A percentile compares a stretch with the other conserved stretches of the same genome.
These are phyloP conservation scores for Prionailurus bengalensis DNA, from an alignment of 2,113 vertebrate species.

Conservation along the genomic window DNA sequence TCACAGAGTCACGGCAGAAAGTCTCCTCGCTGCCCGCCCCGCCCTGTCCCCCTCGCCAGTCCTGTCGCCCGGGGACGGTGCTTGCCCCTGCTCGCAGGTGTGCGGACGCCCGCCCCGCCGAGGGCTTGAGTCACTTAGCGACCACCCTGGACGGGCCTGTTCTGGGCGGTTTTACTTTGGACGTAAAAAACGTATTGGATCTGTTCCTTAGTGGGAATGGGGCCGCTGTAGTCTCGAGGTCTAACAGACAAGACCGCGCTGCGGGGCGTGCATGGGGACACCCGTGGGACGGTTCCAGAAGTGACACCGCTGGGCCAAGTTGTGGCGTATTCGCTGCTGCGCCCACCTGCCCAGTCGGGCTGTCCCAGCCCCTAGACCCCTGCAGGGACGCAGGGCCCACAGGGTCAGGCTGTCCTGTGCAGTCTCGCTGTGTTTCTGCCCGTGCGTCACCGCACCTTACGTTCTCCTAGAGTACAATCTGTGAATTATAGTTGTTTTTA, in stretches of 20 bases:
- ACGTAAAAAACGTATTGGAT: no score
- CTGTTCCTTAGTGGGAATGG: fast-evolving
- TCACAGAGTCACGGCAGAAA: neutral
- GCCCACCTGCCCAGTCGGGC: neutral
- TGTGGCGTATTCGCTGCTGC: fast-evolving
- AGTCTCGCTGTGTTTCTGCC: no score
- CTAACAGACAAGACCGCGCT: fast-evolving
- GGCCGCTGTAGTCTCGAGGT: neutral
- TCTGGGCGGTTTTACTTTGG: neutral
- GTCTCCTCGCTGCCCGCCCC: fast-evolving
- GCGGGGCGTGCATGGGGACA: fast-evolving
- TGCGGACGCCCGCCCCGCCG: fast-evolving
- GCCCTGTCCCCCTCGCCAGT: fast-evolving
- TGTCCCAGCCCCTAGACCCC: neutral
- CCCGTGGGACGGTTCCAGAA: neutral
- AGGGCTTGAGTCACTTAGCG: no score
- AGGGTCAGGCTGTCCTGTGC: fast-evolving
- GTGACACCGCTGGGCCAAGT: neutral
- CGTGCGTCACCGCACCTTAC: no score
- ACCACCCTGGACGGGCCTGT: no score
- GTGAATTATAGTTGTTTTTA: neutral
- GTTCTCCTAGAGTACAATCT: neutral
- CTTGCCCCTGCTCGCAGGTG: no score
- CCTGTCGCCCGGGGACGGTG: neutral
- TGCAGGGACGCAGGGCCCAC: neutral